Base-by-base conservation (phyloP, 2,113 vertebrate genomes). In the Hucho hucho region DNA sequence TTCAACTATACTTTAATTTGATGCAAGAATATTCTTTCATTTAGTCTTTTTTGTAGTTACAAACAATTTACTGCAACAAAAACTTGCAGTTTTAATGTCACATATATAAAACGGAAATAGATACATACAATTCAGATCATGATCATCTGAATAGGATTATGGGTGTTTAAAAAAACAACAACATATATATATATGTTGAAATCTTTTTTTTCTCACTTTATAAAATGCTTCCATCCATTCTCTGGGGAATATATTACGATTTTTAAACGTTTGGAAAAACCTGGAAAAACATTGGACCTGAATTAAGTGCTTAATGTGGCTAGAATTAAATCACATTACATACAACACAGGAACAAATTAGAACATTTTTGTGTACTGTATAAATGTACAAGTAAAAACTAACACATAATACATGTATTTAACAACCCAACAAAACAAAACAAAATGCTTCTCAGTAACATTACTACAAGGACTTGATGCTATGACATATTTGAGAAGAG, bases 111-210 rank as follows among this genome's bases (percentile, higher is more conserved):
- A 84, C 73, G 81, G 89, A 89, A 93, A 90, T 76, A 86, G 86
- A 92, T 90, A 93, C 79, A 91, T 90, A 93, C 79, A 90, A 91
- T 91, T 91, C 90, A 89, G 78, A 91, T 86, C 72, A 83, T 93
- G 89, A 89, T 72, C 76, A 53, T 61, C 73, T 68, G 75, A 72
- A 83, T 65, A 81, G 9, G 70, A 56, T 70, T 59, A 53, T 78
- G 64, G 24, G 24, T 49, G 75, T n/a, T n/a, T n/a, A n/a, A n/a
- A n/a, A n/a, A n/a, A 80, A 85, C 72, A 58, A 11, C 7, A 46
- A 49, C 3, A 3, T 49, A 13, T 3, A 13, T 49, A 22, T 32
- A 29, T 32, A 74, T 28, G 16, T 61, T 69, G 13, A 75, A 75
- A 32, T 74, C 26, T 78, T 71, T 79, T 16, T 37, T 37, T 6